phyloP scores from a whole-genome alignment of 2,113 vertebrate species.

The Dasyornis broadbenti region DNA sequence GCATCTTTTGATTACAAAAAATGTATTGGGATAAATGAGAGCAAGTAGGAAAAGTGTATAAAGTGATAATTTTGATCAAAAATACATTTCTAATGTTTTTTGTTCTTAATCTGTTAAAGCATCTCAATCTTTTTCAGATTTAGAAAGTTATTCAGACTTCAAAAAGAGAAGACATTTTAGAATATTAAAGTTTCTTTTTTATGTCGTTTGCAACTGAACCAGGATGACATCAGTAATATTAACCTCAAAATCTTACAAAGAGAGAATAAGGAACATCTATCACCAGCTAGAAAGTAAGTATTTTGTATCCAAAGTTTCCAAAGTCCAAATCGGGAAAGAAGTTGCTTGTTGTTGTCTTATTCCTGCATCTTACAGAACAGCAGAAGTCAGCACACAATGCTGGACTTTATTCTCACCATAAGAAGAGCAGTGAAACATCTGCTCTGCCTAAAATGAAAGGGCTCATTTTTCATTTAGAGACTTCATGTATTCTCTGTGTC shows the following conservation, averaged over 20 bases:
- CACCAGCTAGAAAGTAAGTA: not conserved
- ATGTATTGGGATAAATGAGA: not conserved
- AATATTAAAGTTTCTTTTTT: not conserved
- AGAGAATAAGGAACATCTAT: not conserved
- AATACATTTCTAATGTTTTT: accelerated
- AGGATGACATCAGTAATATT: not conserved
- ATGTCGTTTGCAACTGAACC: not conserved
- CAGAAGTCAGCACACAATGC: not conserved
- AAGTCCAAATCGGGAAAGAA: not conserved
- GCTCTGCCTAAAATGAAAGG: not conserved
- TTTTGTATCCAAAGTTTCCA: not conserved
- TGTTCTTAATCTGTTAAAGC: not conserved
- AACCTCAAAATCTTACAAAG: not conserved
- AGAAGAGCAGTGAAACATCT: not conserved
- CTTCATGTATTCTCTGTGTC: accelerated
- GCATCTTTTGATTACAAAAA: not conserved
- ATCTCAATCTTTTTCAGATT: not conserved
- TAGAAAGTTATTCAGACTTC: not conserved
- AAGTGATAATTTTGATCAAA: not conserved
- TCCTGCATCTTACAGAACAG: not conserved
- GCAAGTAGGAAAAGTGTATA: not conserved
- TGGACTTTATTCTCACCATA: not conserved
- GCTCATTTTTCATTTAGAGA: not conserved
- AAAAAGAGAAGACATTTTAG: not conserved
- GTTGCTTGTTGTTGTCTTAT: not conserved